These are phyloP conservation scores for Leucoma salicis DNA, from an alignment of 2,888 invertebrate species.

Conservation along the genomic window DNA sequence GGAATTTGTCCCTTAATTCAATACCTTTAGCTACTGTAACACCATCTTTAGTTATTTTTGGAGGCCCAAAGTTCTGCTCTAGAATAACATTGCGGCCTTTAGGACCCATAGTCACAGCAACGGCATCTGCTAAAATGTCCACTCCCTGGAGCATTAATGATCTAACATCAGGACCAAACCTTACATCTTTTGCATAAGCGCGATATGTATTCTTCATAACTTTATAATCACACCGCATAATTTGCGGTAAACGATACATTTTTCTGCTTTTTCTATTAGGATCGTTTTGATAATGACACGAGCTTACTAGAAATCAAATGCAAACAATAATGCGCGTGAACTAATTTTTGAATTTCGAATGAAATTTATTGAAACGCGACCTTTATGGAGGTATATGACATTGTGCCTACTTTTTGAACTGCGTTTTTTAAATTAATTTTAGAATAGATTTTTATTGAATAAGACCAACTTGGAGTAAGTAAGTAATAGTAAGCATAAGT, in stretches of 20 bases:
- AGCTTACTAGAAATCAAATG: too few species aligned
- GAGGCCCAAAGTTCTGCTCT: conserved; percentile 98
- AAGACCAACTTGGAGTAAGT: too few species aligned
- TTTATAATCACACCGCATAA: conserved; percentile 17
- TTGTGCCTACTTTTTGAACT: too few species aligned
- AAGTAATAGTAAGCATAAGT: too few species aligned
- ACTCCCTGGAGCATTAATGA: conserved; percentile 98
- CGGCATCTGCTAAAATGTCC: conserved; percentile 98
- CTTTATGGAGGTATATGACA: too few species aligned
- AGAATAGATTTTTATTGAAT: too few species aligned
- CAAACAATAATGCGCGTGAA: too few species aligned
- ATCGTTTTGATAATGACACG: too few species aligned
- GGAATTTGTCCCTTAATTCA: conserved; percentile 98
- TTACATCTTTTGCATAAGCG: conserved; percentile 94
- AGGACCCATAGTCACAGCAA: conserved; percentile 99
- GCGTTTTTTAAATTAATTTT: too few species aligned
- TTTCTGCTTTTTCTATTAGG: neutral
- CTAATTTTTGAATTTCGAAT: too few species aligned
- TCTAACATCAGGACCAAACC: conserved; percentile 97
- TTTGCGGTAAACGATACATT: conserved; percentile 45
- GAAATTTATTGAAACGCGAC: too few species aligned
- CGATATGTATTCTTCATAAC: conserved; percentile 30
- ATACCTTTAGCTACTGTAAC: conserved; percentile 99
- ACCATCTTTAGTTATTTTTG: conserved; percentile 99
- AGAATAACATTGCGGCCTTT: conserved; percentile 99